phyloP scores from a whole-genome alignment of 1,140 invertebrate species.

The Drosophila pectinifera region DNA sequence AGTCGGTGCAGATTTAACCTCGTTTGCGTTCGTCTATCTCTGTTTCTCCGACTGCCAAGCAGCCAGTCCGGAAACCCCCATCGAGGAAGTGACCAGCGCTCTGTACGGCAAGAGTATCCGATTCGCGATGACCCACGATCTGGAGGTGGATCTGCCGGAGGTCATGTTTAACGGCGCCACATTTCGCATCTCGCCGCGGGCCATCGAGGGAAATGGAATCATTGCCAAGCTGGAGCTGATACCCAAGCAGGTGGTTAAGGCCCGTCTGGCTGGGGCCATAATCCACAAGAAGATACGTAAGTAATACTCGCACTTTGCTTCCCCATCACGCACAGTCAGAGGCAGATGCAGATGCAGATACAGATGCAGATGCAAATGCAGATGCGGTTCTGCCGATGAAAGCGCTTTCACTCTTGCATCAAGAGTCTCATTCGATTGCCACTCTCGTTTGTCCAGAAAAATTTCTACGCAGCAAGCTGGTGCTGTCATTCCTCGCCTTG shows the following conservation, averaged over 20 bases:
- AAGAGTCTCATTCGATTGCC: conserved; percentile 41
- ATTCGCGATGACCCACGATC: conserved; percentile 91
- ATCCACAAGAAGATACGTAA: conserved; percentile 91
- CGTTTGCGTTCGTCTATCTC: conserved; percentile 2
- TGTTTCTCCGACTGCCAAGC: conserved; percentile 13
- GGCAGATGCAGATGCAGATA: too few relatives aligned
- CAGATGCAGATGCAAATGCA: conserved; percentile 9
- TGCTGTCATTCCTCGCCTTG: conserved; percentile 90
- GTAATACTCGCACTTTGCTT: conserved; percentile 67
- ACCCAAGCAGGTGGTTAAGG: conserved; percentile 84
- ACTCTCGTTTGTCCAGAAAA: conserved; percentile 87
- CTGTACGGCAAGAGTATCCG: conserved; percentile 89
- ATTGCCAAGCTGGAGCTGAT: conserved; percentile 90
- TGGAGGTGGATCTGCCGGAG: conserved; percentile 89
- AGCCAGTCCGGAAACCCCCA: conserved; percentile 85
- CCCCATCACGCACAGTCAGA: conserved; percentile 13
- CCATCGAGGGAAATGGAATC: conserved; percentile 90
- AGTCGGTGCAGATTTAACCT: conserved; percentile 29
- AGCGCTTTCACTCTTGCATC: conserved; percentile 69
- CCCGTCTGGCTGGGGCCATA: conserved; percentile 86
- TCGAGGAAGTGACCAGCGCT: conserved; percentile 90
- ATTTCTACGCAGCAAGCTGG: conserved; percentile 90
- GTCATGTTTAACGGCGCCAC: conserved; percentile 89
- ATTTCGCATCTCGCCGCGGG: conserved; percentile 89
- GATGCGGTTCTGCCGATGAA: conserved; percentile 24